A percentile compares a stretch with the other conserved stretches of the same genome.
phyloP scores from a whole-genome alignment of 2,888 invertebrate species.

The Zygaena filipendulae region DNA sequence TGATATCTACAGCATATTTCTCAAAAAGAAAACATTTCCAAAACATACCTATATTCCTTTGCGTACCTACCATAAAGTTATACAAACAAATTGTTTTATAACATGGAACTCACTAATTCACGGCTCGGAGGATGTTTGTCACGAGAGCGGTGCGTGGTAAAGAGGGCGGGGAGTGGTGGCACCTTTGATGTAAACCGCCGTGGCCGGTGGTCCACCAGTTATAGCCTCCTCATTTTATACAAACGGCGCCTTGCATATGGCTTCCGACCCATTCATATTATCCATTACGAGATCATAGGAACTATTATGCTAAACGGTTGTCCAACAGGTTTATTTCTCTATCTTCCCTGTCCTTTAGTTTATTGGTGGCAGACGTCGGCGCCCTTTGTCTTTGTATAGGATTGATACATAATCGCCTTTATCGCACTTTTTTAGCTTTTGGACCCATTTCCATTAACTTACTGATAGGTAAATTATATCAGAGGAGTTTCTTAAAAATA shows the following conservation, averaged over 20 bases:
- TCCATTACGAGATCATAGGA: conserved; percentile 39
- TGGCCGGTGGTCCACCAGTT: conserved; percentile 52
- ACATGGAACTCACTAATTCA: too few species aligned
- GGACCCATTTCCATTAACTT: too few species aligned
- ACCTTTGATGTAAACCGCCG: conserved; percentile 25
- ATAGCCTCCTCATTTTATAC: conserved; percentile 44
- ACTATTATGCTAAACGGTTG: conserved; percentile 34
- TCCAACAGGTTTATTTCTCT: conserved; percentile 27
- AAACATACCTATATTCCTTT: too few species aligned
- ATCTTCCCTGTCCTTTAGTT: conserved; percentile 23
- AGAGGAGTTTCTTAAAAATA: too few species aligned
- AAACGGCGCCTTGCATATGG: conserved; percentile 33
- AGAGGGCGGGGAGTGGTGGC: conserved; percentile 6
- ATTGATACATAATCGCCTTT: too few species aligned
- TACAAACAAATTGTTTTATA: too few species aligned
- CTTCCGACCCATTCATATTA: conserved; percentile 45
- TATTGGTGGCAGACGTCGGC: conserved; percentile 4
- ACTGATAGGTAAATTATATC: too few species aligned
- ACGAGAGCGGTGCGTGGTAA: conserved; percentile 19
- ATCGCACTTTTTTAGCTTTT: too few species aligned
- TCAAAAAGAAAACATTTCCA: too few species aligned
- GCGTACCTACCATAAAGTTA: too few species aligned
- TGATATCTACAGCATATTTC: too few species aligned
- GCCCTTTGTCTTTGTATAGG: not conserved
- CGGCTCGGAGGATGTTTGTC: too few species aligned